phyloP scores from a whole-genome alignment of 1,140 invertebrate genomes.

The Leucophenga varia region DNA sequence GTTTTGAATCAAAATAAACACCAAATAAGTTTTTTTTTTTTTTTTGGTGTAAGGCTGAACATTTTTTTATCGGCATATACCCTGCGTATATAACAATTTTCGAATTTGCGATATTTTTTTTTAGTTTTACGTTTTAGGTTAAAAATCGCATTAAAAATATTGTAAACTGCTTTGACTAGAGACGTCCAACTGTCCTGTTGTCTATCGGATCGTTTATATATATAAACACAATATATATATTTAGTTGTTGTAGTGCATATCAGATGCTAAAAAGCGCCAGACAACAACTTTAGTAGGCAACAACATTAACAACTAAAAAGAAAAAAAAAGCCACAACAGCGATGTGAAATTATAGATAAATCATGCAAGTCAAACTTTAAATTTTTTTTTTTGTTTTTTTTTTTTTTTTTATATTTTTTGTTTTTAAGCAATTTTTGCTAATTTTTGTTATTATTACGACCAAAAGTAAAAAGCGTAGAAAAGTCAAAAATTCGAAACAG shows the following conservation, averaged over 20 bases:
- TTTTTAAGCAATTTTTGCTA: constrained; percentile 46
- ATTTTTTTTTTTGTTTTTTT: background rate
- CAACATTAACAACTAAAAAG: no score
- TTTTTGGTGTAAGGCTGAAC: no score
- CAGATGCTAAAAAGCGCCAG: constrained; percentile 35
- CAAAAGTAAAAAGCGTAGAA: no score
- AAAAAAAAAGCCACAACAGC: no score
- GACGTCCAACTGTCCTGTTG: no score
- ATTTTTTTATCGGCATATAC: no score
- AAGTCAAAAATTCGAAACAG: no score
- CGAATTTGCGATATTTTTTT: no score
- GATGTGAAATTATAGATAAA: constrained; percentile 53
- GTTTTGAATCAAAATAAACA: constrained; percentile 10
- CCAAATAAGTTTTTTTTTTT: background rate
- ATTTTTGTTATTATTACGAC: constrained; percentile 52
- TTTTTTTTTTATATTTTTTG: constrained; percentile 1
- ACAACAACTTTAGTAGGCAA: background rate
- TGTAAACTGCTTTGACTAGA: no score
- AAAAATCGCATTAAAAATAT: constrained; percentile 45
- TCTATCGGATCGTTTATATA: no score
- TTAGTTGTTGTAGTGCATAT: constrained; percentile 39
- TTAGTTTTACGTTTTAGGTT: constrained; percentile 21
- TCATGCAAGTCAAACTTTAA: constrained; percentile 48
- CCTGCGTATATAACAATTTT: no score
- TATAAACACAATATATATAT: no score